Conservation (phyloP, 92 coral and sea anemone species). For the Palythoa heliodiscus region DNA sequence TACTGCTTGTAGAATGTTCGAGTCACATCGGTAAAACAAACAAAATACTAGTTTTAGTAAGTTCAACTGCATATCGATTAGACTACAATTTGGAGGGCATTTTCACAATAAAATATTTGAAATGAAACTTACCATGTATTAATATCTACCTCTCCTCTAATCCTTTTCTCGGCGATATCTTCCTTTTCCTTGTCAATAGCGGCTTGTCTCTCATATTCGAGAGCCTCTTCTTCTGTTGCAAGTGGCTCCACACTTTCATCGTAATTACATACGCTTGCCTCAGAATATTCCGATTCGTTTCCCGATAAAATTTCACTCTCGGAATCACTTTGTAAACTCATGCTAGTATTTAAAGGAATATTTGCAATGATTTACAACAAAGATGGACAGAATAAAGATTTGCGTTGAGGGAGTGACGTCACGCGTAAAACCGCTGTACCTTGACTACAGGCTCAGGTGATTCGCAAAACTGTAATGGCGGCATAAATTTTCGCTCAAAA, state of each 20-base stretch:
- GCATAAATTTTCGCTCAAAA: background rate
- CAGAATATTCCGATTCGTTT: background rate
- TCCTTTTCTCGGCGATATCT: background rate
- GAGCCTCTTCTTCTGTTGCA: conserved; percentile 28
- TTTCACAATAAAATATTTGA: background rate
- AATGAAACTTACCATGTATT: background rate
- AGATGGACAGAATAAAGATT: background rate
- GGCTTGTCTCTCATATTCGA: background rate
- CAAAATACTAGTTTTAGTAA: background rate
- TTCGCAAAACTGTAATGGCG: conserved; percentile 22
- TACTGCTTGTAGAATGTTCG: too few relatives aligned
- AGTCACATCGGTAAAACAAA: conserved; percentile 5
- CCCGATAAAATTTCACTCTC: background rate
- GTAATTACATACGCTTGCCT: background rate
- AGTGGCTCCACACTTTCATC: conserved; percentile 25
- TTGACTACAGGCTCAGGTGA: background rate
- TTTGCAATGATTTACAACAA: background rate
- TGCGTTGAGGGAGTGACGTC: background rate
- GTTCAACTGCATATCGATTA: too few relatives aligned
- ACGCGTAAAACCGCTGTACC: background rate
- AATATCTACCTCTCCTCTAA: conserved; percentile 7
- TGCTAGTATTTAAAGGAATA: background rate
- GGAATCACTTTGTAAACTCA: background rate
- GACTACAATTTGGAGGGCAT: too few relatives aligned
- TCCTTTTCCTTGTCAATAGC: conserved; percentile 13